Conservation (phyloP, 1,140 invertebrate genomes). For the Aphaenogaster floridana region DNA sequence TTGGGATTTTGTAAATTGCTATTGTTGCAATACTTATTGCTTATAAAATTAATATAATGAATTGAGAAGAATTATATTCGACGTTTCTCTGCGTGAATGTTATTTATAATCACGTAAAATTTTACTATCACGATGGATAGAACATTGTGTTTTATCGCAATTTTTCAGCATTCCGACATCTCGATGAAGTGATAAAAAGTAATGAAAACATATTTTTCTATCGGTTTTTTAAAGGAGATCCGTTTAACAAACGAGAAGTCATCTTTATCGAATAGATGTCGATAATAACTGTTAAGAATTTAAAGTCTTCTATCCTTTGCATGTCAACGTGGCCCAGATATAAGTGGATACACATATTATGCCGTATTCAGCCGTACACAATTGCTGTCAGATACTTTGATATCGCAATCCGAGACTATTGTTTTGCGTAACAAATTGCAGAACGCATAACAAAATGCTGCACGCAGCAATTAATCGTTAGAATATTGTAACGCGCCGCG, state of each 20-base stretch:
- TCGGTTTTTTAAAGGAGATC: slow-evolving; percentile 28
- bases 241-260: slow-evolving; percentile 22
- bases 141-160: slow-evolving; percentile 49
- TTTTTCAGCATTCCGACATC: slow-evolving; percentile 65
- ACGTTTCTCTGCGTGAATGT: background rate
- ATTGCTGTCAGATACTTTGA: slow-evolving; percentile 59
- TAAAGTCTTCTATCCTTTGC: slow-evolving; percentile 63
- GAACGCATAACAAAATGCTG: slow-evolving; percentile 45
- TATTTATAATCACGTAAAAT: slow-evolving; percentile 26
- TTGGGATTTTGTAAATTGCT: background rate
- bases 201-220: slow-evolving; percentile 36
- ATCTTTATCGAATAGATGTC: slow-evolving; percentile 6
- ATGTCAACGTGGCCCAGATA: slow-evolving; percentile 58
- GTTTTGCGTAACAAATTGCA: slow-evolving; percentile 54
- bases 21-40: slow-evolving; percentile 14
- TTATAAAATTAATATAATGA: background rate
- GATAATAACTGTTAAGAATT: slow-evolving; percentile 63
- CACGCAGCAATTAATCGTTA: slow-evolving; percentile 52
- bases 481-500: slow-evolving; percentile 45
- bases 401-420: slow-evolving; percentile 51
- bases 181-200: slow-evolving; percentile 14
- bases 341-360: slow-evolving; percentile 46
- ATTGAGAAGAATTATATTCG: slow-evolving; percentile 25
- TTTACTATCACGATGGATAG: slow-evolving; percentile 14
- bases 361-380: slow-evolving; percentile 9